These are phyloP conservation scores for Cynopterus sphinx DNA, from an alignment of 2,797 vertebrate genomes.

Conservation along the genomic window DNA sequence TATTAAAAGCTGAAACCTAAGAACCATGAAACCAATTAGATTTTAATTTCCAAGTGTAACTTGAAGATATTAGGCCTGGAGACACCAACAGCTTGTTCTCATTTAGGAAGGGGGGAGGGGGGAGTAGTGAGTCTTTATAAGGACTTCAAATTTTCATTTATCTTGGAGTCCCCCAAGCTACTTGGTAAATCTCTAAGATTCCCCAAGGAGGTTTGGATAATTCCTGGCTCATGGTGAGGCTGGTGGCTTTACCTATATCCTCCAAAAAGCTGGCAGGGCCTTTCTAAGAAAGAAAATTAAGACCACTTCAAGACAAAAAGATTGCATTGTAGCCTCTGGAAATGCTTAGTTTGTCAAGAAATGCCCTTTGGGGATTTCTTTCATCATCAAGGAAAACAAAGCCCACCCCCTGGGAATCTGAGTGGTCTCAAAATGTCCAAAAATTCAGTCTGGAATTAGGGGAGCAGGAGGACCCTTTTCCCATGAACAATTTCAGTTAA, in stretches of 20 bases:
- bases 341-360: background rate
- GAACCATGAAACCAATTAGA: background rate
- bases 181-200: constrained; percentile 41
- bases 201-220: background rate
- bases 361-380: background rate
- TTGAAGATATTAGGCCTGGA: background rate
- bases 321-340: background rate
- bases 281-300: background rate
- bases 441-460: background rate
- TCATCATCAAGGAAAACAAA: background rate
- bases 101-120: background rate
- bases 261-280: background rate
- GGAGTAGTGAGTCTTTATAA: background rate
- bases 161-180: background rate
- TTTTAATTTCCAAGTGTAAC: constrained; percentile 27
- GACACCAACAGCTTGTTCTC: constrained; percentile 33
- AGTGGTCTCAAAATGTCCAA: background rate
- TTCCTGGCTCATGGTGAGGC: background rate
- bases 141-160: background rate
- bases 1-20: constrained; percentile 14
- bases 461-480: background rate
- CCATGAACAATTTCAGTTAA: background rate
- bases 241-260: background rate
- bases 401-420: background rate
- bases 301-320: background rate